Conservation (phyloP, 1,140 invertebrate genomes). For the Ooceraea biroi region DNA sequence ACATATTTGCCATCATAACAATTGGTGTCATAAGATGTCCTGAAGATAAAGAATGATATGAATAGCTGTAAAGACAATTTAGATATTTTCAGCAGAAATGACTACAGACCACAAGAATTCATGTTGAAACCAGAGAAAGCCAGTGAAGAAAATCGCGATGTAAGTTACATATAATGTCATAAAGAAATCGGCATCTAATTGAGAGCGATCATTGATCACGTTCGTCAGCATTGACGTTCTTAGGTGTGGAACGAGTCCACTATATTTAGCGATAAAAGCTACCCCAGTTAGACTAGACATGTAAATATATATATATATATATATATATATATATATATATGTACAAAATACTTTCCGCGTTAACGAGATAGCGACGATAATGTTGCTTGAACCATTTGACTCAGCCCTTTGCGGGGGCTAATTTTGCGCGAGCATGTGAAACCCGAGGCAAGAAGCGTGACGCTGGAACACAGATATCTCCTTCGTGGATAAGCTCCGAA, state of each 20-base stretch:
- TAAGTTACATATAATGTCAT: background rate
- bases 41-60: constrained; percentile 3
- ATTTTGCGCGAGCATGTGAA: constrained; percentile 53
- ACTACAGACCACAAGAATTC: background rate
- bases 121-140: background rate
- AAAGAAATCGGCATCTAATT: background rate
- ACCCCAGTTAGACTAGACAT: constrained; percentile 20
- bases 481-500: constrained; percentile 35
- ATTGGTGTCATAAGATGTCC: too few species aligned
- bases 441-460: constrained; percentile 40
- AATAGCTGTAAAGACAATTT: background rate
- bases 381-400: constrained; percentile 43
- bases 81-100: background rate
- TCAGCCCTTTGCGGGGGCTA: constrained; percentile 7
- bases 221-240: background rate
- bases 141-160: background rate
- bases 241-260: background rate
- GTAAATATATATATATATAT: too few species aligned
- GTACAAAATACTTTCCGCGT: constrained; percentile 57
- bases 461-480: constrained; percentile 29
- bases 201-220: constrained; percentile 8
- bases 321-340: constrained; percentile 4
- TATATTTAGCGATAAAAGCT: constrained; percentile 22
- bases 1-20: too few species aligned
- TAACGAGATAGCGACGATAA: constrained; percentile 43